Base-by-base conservation (phyloP, 2,113 vertebrate genomes). In the Cepphus grylle region DNA sequence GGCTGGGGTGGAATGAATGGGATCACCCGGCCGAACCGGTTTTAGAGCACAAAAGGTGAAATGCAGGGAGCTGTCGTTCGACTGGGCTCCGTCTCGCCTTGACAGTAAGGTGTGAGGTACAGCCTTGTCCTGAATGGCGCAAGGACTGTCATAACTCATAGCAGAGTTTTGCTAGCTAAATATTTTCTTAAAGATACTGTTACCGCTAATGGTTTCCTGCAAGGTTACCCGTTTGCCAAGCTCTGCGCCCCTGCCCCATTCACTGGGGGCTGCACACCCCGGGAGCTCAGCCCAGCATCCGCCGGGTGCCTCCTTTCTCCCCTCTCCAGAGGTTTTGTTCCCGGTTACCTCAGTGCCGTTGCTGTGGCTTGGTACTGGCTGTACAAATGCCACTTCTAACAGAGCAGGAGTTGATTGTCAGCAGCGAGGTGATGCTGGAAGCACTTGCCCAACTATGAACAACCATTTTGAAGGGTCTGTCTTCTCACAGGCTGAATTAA, bases 61-160 rank as follows among this genome's bases (percentile, higher is more conserved):
- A 47, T 11, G 47, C 9, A 21, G 47, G 47, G 47, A 47, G 47
- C 20, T 22, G 47, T 47, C 47, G 11, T 47, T 47, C 47, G 5
- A 11, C 47, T 5, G 20, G 20, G 47, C 47, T 21, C 47, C 20
- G 3, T 47, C 45, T 47, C 45, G 19, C 45, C 47, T 22, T 22
- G 47, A 47, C 47, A 22, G 47, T 47, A 34, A 70, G 74, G 42
- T 25, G 15, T 1, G 9, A 56, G 49, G 40, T 56, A 19, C 34
- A 13, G 12, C 40, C 45, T 36, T 11, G 20, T 52, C 38, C 11
- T n/a, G 32, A 23, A 3, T 3, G 17, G 49, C 1, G 1, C 26
- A 21, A 40, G 36, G 43, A 17, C 34, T 8, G 19, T 11, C 5
- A 1, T 23, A 15, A n/a, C 10, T 22, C 8, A 6, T 15, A 27